Conservation (phyloP, 1,140 invertebrate species). For the Diprion similis region DNA sequence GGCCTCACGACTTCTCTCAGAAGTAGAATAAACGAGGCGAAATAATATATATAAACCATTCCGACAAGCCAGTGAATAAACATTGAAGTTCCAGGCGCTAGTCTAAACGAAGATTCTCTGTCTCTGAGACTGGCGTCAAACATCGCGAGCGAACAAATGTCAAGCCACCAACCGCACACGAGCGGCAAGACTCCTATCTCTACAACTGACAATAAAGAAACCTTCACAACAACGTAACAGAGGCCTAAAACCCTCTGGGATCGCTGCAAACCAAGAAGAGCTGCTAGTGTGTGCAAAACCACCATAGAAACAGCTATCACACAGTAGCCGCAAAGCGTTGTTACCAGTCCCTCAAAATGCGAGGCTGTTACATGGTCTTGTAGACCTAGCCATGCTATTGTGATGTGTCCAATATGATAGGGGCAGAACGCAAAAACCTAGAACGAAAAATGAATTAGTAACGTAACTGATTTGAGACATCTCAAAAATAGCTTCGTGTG, state of each 20-base stretch:
- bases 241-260: conserved; percentile 89
- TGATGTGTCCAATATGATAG: conserved; percentile 92
- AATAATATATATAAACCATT: conserved; percentile 99
- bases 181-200: conserved; percentile 97
- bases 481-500: no score
- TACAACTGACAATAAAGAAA: conserved; percentile 88
- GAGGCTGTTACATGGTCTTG: conserved; percentile 77
- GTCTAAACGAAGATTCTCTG: conserved; percentile 84
- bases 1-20: conserved; percentile 93
- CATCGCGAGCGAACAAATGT: conserved; percentile 95
- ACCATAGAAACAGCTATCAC: conserved; percentile 87
- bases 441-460: conserved; percentile 21
- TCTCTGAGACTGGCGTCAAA: conserved; percentile 92
- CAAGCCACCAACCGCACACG: conserved; percentile 98
- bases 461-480: neutral
- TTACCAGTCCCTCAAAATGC: conserved; percentile 93
- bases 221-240: conserved; percentile 97
- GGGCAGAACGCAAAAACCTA: conserved; percentile 91
- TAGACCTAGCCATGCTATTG: conserved; percentile 78
- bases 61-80: conserved; percentile 99
- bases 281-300: conserved; percentile 80
- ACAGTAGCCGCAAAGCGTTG: conserved; percentile 92
- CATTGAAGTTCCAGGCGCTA: conserved; percentile 93
- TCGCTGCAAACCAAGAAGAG: conserved; percentile 77
- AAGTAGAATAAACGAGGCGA: conserved; percentile 95